Conservation (phyloP, 2,797 vertebrate species). For the Distichodus sexfasciatus region DNA sequence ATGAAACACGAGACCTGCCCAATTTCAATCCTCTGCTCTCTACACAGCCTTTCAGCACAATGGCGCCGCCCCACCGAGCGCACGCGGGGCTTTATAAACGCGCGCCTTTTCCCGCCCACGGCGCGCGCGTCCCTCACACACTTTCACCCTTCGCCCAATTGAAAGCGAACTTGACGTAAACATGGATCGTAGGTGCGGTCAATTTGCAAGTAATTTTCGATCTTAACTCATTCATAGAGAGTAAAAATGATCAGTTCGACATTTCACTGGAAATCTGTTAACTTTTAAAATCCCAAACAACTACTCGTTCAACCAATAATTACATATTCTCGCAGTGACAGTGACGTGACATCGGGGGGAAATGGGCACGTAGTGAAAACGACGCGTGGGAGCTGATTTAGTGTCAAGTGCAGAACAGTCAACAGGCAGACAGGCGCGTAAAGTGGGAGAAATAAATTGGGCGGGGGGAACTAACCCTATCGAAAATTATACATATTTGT, state of each 20-base stretch:
- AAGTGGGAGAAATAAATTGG: not conserved
- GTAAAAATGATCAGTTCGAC: not conserved
- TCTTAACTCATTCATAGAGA: slow-evolving; percentile 34
- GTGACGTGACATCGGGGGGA: not conserved
- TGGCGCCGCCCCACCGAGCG: slow-evolving; percentile 57
- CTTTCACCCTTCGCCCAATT: slow-evolving; percentile 63
- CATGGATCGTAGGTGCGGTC: slow-evolving; percentile 46
- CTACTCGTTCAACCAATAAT: not conserved
- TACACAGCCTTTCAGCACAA: slow-evolving; percentile 51
- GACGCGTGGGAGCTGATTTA: not conserved
- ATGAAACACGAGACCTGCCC: slow-evolving; percentile 56
- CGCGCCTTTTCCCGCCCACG: slow-evolving; percentile 71
- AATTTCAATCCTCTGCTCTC: slow-evolving; percentile 55
- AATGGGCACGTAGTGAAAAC: not conserved
- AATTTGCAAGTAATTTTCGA: slow-evolving; percentile 11
- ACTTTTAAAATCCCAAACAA: not conserved
- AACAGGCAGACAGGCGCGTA: slow-evolving; percentile 8
- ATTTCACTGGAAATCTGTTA: not conserved
- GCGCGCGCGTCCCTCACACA: slow-evolving; percentile 70
- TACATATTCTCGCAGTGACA: not conserved
- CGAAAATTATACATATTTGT: not conserved
- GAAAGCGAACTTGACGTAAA: slow-evolving; percentile 54
- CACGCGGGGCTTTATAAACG: slow-evolving; percentile 57
- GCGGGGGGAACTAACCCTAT: not conserved
- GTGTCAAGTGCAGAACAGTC: not conserved